Base-by-base conservation (phyloP, 1,140 invertebrate species). In the Papilio glaucus region DNA sequence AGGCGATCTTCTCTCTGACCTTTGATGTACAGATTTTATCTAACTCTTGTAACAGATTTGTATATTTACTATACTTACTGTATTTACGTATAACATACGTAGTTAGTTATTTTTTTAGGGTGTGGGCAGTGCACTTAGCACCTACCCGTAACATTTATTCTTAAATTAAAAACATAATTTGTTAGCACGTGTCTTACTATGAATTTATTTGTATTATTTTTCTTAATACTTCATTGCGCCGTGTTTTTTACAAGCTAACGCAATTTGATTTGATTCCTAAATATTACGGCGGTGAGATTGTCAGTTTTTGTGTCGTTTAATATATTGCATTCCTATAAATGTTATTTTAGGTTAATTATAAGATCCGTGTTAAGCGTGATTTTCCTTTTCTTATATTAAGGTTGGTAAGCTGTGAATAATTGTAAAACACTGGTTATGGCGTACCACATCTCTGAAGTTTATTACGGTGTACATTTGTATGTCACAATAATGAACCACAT, bases 1-100 rank as follows among this genome's bases (percentile, higher is more conserved):
- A 71, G 76, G 76, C 67, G 62, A 77, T 74, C 70, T 71, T 73
- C 77, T 73, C 71, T 39, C 39, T 69, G 29, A 61, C 49, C 49
- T 53, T 53, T 53, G 18, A 21, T 53, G 24, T 18, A 49, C 15
- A 24, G 49, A 53, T 53, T 53, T 53, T 53, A 53, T 53, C 49
- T 53, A 53, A 53, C 49, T 53, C 49, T 53, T 53, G 49, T 53
- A 53, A 53, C 49, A 9, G 49, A 24, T 53, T 53, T 10, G 21
- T 18, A 24, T 24, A 21, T 24, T 53, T 53, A 53, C 49, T 9
- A 53, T 12, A 18, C 10, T 53, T 53, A 21, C 18, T 9, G 15
- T n/a, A n/a, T 49, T 49, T 53, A 8, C 9, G 10, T 24, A 24
- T 24, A 4, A 53, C 24, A 10, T 21, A 18, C 21, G 49, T 53